A percentile compares a stretch with the other conserved stretches of the same genome.
Evolutionary conservation across 2,797 vertebrate species (phyloP).

Genomic region (Yasuhikotakia modesta): DNA sequence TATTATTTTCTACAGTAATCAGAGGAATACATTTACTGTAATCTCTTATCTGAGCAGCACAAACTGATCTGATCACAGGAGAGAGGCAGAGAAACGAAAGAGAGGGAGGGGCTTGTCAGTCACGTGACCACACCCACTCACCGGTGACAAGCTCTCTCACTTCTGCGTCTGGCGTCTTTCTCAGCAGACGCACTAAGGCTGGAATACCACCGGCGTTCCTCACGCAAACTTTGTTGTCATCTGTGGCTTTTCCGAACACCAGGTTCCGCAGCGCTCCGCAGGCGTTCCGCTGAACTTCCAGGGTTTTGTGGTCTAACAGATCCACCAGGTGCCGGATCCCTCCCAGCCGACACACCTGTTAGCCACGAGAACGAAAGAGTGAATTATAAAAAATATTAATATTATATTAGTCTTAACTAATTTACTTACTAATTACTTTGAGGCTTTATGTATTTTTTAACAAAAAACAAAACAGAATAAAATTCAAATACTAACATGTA

Average conservation of each 20-base stretch:
- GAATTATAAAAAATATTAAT: too few species aligned
- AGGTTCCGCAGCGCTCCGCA: conserved; percentile 95
- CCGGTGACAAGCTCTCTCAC: conserved; percentile 94
- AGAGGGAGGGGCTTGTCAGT: conserved; percentile 21
- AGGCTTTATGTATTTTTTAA: too few species aligned
- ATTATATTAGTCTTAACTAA: too few species aligned
- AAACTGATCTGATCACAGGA: conserved; percentile 19
- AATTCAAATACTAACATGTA: too few species aligned
- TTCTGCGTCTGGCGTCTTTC: conserved; percentile 92
- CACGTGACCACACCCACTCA: conserved; percentile 65
- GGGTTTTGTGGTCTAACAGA: conserved; percentile 90
- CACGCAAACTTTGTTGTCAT: conserved; percentile 97
- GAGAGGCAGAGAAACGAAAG: background rate
- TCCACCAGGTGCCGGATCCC: conserved; percentile 97
- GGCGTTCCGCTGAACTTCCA: conserved; percentile 95
- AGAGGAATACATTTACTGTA: conserved; percentile 17
- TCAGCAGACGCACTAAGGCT: conserved; percentile 89
- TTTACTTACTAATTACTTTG: too few species aligned
- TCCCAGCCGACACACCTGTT: conserved; percentile 90
- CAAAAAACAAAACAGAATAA: too few species aligned
- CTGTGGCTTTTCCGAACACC: conserved; percentile 94
- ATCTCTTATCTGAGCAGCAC: conserved; percentile 25
- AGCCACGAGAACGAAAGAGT: background rate
- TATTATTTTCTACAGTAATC: conserved; percentile 45
- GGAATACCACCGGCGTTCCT: conserved; percentile 94